phyloP scores from a whole-genome alignment of 1,140 invertebrate genomes.

The Apis laboriosa region DNA sequence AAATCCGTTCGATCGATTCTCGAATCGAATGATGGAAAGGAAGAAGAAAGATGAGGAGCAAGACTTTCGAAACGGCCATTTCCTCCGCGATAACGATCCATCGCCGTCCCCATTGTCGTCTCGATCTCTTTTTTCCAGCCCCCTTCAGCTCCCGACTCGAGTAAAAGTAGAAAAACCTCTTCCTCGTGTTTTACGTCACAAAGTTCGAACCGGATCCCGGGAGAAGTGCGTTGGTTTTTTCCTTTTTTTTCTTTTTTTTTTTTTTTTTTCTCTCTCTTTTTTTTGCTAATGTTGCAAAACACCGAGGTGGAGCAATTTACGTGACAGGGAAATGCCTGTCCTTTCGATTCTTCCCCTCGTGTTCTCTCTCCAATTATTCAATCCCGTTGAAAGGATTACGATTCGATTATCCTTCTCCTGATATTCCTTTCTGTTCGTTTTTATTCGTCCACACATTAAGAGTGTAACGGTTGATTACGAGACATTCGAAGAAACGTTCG shows the following conservation, averaged over 20 bases:
- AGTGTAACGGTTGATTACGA: no score
- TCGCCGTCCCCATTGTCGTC: neutral
- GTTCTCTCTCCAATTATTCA: neutral
- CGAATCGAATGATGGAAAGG: slow-evolving; percentile 24
- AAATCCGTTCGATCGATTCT: slow-evolving; percentile 18
- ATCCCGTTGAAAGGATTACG: neutral
- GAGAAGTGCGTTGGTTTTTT: slow-evolving; percentile 7
- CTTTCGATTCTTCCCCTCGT: neutral
- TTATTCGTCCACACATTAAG: no score
- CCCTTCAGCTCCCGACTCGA: neutral
- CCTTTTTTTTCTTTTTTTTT: no score
- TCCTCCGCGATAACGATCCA: slow-evolving; percentile 1
- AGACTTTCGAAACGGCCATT: neutral
- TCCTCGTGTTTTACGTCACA: slow-evolving; percentile 1
- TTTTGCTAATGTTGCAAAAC: neutral
- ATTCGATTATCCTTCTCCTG: no score
- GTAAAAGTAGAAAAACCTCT: slow-evolving; percentile 32
- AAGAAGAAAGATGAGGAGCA: neutral
- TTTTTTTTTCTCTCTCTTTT: no score
- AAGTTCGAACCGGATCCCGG: slow-evolving; percentile 10
- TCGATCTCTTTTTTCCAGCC: neutral
- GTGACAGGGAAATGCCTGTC: neutral
- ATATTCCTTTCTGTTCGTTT: no score
- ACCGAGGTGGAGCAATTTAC: neutral
- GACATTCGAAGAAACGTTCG: no score